Evolutionary conservation across 2,113 vertebrate species (phyloP), one percentile per base, ranked within the genome.

Genomic region (Clarias gariepinus): DNA sequence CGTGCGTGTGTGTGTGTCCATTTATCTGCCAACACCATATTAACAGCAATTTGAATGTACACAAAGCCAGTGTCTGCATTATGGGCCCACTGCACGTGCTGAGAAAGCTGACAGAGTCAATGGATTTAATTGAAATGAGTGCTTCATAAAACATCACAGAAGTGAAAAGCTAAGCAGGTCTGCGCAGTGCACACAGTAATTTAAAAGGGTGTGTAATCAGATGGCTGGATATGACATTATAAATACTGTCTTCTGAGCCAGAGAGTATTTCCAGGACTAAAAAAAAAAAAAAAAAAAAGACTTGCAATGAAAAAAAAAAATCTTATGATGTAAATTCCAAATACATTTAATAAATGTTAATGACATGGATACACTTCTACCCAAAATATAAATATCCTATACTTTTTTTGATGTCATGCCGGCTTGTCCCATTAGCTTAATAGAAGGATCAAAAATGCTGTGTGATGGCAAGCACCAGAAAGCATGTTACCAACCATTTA

Each of bases 391-490:
- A n/a, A 12, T 73, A 25, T 61, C 28, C 12, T 53, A 76, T 76
- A 23, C 73, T 76, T 47, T 47, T 47, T 47, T 47, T 47, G 8
- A 47, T 47, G 47, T 7, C 47, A 47, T 47, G 47, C 47, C 6
- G 7, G 47, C 47, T 47, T n/a, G 23, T 61, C 28, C 23, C n/a
- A 76, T 76, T 53, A 76, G 41, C 73, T 76, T 47, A 53, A 53
- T 41, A 82, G 73, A 86, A 81, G 64, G 88, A 23, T 68, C 84
- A 25, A 52, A 83, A 58, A 41, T 78, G 11, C 30, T 58, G 15
- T 89, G 91, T 91, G 90, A 92, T 19, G 2, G 0, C 86, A 88
- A 87, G 88, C 92, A 91, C 90, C 91, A 83, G 36, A 58, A 78
- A 76, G 84, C 30, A 69, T 16, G 53, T 33, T 85, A n/a, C 76